Conservation (phyloP, 1,140 invertebrate genomes). For the Stegodyphus dumicola region DNA sequence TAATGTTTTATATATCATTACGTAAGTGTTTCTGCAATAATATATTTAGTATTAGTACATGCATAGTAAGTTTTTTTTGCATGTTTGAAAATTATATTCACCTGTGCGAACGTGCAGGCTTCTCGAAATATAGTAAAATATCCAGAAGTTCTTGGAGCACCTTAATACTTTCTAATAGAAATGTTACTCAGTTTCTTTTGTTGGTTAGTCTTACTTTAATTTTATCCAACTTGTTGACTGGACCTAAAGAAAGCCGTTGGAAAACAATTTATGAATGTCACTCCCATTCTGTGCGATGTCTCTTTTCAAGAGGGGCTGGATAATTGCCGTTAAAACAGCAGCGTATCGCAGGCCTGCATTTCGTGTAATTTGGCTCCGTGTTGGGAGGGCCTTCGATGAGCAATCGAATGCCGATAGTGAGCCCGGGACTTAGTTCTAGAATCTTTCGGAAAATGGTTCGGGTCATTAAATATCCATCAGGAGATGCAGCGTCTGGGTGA, state of each 20-base stretch:
- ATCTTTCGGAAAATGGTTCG: conserved; percentile 34
- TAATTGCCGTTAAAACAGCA: conserved; percentile 7
- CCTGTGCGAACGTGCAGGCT: too few species aligned
- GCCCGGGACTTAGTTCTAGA: conserved; percentile 21
- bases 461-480: conserved; percentile 56
- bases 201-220: too few species aligned
- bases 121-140: too few species aligned
- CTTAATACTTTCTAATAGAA: too few species aligned
- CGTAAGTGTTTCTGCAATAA: too few species aligned
- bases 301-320: conserved; percentile 10
- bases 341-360: background rate
- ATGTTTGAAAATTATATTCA: too few species aligned
- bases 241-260: background rate
- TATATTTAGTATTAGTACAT: too few species aligned
- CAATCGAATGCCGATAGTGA: conserved; percentile 51
- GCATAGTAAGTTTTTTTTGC: too few species aligned
- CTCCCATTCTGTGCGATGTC: background rate
- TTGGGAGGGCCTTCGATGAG: conserved; percentile 24
- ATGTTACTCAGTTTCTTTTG: too few species aligned
- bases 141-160: too few species aligned
- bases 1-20: too few species aligned
- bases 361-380: conserved; percentile 19
- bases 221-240: conserved; percentile 9
- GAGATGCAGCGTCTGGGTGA: conserved; percentile 37
- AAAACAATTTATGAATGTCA: conserved; percentile 33